Evolutionary conservation across 2,888 invertebrate genomes (phyloP), one percentile per base, ranked within the genome.

Genomic region (Itoplectis maculator): DNA sequence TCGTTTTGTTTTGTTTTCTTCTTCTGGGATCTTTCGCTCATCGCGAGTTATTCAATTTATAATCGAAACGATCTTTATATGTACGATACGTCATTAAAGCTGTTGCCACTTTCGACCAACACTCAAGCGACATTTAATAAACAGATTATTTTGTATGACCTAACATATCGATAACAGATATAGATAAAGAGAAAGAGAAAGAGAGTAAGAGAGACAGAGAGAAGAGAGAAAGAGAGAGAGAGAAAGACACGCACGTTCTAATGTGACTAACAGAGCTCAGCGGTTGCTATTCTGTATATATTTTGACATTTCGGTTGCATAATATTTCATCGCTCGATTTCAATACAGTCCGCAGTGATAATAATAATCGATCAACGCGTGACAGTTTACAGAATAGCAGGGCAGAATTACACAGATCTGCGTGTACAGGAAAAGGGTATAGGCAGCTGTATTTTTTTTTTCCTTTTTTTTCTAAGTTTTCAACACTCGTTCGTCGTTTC

Each of bases 81-180:
- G 23, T 8, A 49, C 79, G 79, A 73, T 73, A 68, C 59, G 15
- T n/a, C 29, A 66, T 47, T n/a, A 15, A 68, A 73, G 72, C 81
- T 68, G 40, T 23, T 49, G 47, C 63, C 49, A 45, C 37, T 79
- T 74, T 74, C 23, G 49, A 66, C 40, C 47, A 82, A 79, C 81
- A 81, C 66, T 61, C 81, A 79, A 79, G 79, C 82, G 63, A 82
- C 75, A 79, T 66, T 51, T 40, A 79, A 78, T 74, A 37, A 54
- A 76, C n/a, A 82, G 23, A 69, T 37, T 23, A 63, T 66, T 59
- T 59, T 6, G 29, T 47, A 29, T 61, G 59, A 54, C 18, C 45
- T n/a, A 47, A 45, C 37, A 61, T 47, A 63, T 49, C 45, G 37
- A 65, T 75, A 65, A 56, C 54, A 56, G 56, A 59, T 29, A 59